Percentiles rank a stretch among this genome's conserved stretches.
Conservation (phyloP, 2,113 vertebrate genomes). For the Lipotes vexillifer region DNA sequence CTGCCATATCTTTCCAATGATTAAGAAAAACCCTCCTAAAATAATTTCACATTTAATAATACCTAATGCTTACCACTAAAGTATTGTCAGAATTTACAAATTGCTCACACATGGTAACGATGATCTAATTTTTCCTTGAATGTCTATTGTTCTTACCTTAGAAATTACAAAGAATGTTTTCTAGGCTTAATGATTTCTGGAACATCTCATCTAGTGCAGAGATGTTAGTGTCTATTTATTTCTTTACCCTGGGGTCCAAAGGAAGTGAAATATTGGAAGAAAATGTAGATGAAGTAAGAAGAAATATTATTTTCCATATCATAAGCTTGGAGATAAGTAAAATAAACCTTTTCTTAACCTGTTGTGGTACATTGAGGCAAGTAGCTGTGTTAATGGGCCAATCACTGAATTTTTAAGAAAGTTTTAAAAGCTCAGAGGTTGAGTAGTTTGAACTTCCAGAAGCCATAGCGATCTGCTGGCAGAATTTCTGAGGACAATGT, state of each 20-base stretch:
- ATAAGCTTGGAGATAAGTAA: not conserved
- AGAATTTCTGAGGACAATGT: constrained; percentile 17
- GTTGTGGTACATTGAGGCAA: not conserved
- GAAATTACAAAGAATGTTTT: constrained; percentile 36
- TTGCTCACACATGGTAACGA: not conserved
- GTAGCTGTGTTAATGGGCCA: not conserved
- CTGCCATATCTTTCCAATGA: not conserved
- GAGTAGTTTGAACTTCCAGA: not conserved
- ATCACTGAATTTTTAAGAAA: constrained; percentile 12
- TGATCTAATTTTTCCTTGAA: constrained; percentile 22
- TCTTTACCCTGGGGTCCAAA: not conserved
- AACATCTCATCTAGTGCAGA: not conserved
- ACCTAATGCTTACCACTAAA: not conserved
- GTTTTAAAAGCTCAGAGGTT: constrained; percentile 18
- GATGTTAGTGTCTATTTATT: not conserved
- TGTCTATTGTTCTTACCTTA: not conserved
- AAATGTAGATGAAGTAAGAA: not conserved
- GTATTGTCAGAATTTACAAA: not conserved
- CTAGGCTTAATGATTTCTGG: constrained; percentile 35
- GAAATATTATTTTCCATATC: constrained; percentile 26
- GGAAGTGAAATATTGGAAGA: constrained; percentile 9
- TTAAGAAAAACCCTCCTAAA: not conserved
- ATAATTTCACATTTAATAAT: constrained; percentile 18
- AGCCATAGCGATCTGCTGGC: not conserved
- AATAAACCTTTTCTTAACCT: not conserved